Conservation (phyloP, 2,797 vertebrate genomes). For the Chelonia mydas region DNA sequence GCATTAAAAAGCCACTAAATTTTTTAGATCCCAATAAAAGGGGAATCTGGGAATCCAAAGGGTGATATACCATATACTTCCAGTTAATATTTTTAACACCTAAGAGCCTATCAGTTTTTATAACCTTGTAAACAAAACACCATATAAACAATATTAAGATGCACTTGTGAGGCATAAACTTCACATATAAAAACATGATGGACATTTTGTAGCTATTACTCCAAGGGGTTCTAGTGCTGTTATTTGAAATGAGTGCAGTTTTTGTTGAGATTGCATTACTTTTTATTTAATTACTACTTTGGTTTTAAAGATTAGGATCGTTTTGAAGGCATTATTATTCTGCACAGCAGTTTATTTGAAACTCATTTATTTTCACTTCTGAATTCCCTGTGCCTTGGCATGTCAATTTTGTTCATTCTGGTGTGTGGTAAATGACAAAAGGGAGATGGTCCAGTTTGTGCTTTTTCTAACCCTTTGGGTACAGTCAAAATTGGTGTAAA, state of each 20-base stretch:
- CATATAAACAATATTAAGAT: slow-evolving; percentile 13
- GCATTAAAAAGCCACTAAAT: neutral
- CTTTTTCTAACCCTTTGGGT: slow-evolving; percentile 55
- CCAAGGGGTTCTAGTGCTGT: neutral
- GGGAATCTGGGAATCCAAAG: neutral
- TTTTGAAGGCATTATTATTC: slow-evolving; percentile 57
- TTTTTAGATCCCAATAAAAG: slow-evolving; percentile 28
- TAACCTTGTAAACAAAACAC: slow-evolving; percentile 44
- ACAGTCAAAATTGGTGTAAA: slow-evolving; percentile 64
- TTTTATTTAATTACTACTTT: slow-evolving; percentile 63
- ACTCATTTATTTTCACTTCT: slow-evolving; percentile 59
- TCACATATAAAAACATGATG: neutral
- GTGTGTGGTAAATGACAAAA: slow-evolving; percentile 45
- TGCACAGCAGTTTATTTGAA: slow-evolving; percentile 30
- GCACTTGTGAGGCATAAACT: neutral
- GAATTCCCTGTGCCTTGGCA: neutral
- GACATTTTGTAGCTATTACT: neutral
- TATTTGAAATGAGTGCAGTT: slow-evolving; percentile 13
- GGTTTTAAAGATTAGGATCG: slow-evolving; percentile 30
- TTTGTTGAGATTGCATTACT: slow-evolving; percentile 37
- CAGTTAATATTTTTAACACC: neutral
- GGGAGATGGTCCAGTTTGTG: slow-evolving; percentile 36
- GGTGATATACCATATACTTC: neutral
- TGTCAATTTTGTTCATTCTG: slow-evolving; percentile 55
- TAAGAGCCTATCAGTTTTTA: neutral